Evolutionary conservation across 1,140 invertebrate species (phyloP).

Genomic region (Ylistrum balloti): DNA sequence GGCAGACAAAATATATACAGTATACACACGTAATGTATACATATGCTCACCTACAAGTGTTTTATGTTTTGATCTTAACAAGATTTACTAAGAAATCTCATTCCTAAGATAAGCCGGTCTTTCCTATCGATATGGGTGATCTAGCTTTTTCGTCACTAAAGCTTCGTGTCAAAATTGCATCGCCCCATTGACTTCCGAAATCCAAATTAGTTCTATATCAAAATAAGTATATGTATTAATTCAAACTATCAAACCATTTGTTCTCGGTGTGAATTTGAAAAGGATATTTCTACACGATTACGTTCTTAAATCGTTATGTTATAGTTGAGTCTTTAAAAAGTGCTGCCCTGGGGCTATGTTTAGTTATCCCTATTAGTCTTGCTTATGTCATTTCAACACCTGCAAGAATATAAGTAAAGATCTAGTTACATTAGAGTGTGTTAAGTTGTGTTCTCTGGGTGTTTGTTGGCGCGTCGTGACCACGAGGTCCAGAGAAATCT

Average conservation of each 20-base stretch:
- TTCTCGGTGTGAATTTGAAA: slow-evolving; percentile 54
- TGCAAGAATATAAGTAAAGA: slow-evolving; percentile 58
- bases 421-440: background rate
- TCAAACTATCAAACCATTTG: slow-evolving; percentile 50
- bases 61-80: slow-evolving; percentile 36
- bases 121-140: slow-evolving; percentile 9
- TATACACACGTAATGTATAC: background rate
- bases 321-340: slow-evolving; percentile 46
- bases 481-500: slow-evolving; percentile 50
- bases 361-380: slow-evolving; percentile 51
- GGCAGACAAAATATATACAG: background rate
- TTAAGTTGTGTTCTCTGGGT: background rate
- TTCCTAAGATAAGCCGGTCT: background rate
- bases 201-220: slow-evolving; percentile 61
- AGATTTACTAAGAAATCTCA: slow-evolving; percentile 23
- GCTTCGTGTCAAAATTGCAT: slow-evolving; percentile 17
- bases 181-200: slow-evolving; percentile 62
- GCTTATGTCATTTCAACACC: slow-evolving; percentile 56
- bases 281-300: slow-evolving; percentile 51
- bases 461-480: slow-evolving; percentile 48
- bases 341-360: slow-evolving; percentile 52
- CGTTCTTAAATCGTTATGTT: slow-evolving; percentile 55
- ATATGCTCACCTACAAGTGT: background rate
- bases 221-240: slow-evolving; percentile 53
- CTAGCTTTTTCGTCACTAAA: background rate